Evolutionary conservation across 2,888 invertebrate genomes (phyloP).

Genomic region (Tenthredo amoena): DNA sequence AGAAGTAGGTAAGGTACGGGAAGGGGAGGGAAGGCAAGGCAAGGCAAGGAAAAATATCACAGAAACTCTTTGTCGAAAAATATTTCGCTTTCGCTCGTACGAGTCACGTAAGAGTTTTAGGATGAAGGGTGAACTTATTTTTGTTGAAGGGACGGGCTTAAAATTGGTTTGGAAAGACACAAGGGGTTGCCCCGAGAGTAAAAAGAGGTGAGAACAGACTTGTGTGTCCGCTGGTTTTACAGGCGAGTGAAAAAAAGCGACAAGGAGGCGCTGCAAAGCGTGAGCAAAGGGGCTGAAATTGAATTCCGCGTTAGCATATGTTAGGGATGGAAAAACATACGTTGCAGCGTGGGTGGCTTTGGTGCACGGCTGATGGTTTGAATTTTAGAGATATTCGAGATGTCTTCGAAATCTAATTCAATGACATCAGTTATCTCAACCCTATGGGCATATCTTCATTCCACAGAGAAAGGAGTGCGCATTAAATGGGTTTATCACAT

Average conservation of each 20-base stretch:
- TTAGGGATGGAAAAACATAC: constrained; percentile 47
- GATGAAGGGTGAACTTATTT: constrained; percentile 50
- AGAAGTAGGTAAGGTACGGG: not conserved
- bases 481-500: constrained; percentile 20
- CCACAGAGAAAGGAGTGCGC: not conserved
- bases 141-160: constrained; percentile 38
- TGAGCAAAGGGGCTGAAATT: constrained; percentile 50
- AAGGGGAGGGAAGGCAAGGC: not conserved
- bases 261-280: constrained; percentile 44
- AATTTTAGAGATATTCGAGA: not conserved
- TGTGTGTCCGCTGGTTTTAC: constrained; percentile 49
- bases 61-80: constrained; percentile 39
- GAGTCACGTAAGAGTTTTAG: constrained; percentile 46
- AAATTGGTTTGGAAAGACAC: constrained; percentile 49
- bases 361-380: constrained; percentile 25
- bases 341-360: constrained; percentile 37
- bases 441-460: not conserved
- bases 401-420: not conserved
- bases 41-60: constrained; percentile 23
- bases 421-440: not conserved
- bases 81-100: constrained; percentile 36
- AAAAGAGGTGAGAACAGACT: constrained; percentile 49
- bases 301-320: constrained; percentile 50
- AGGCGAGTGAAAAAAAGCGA: constrained; percentile 41
- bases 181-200: constrained; percentile 30